Base-by-base conservation (phyloP, 2,797 vertebrate genomes). In the Eurystomus glaucurus region DNA sequence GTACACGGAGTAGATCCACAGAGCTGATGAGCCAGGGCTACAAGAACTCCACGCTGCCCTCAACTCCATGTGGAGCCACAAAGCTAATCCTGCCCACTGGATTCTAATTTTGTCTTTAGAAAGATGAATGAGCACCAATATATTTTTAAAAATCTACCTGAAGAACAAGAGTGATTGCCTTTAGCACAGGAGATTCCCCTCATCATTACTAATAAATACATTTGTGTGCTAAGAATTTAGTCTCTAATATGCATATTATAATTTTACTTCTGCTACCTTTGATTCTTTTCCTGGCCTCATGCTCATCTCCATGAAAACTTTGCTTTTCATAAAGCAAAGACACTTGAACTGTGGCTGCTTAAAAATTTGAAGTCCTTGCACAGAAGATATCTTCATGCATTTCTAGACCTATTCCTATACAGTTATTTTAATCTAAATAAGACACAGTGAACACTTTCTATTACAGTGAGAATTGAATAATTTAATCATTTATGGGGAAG, bases 1-100 rank as follows among this genome's bases (percentile, higher is more conserved):
- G 16, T 52, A 18, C 51, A 29, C 18, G 28, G 51, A 52, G 28
- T 52, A 28, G 28, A 52, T 52, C 9, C 51, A 52, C 79, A 75
- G 20, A 65, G n/a, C 33, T 37, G 46, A 14, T 22, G 15, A 37
- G 6, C 10, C 50, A 65, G n/a, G 25, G 4, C 31, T 50, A 3
- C n/a, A 5, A 9, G 20, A 45, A 1, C 25, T 48, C 46, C 25
- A 28, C 0, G 0, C 20, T 52, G 48, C 39, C 17, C 57, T 85
- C 26, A 51, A 0, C 18, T 28, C 50, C 26, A 11, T 1, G 10
- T 12, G 33, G 33, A 83, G 14, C 23, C 11, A 3, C 18, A n/a
- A 66, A 66, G 13, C 8, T 12, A 52, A 78, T 21, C 37, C 62
- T 37, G 14, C 3, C 6, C 29, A 25, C 52, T 33, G 14, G 26